A percentile compares a stretch with the other conserved stretches of the same genome.
Evolutionary conservation across 2,888 invertebrate genomes (phyloP).

Genomic region (Cryptosula pallasiana): DNA sequence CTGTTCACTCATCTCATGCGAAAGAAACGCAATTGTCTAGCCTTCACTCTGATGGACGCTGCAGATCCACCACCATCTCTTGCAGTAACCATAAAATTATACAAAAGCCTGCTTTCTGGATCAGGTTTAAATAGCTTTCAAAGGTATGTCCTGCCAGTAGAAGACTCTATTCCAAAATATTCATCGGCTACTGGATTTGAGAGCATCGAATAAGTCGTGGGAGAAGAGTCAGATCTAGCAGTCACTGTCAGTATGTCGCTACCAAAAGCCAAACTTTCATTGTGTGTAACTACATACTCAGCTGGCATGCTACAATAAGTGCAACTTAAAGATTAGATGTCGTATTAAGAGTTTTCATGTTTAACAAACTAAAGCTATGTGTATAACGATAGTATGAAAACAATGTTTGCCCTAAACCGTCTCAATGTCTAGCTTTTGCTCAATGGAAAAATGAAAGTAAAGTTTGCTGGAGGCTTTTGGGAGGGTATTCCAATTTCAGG

Average conservation of each 20-base stretch:
- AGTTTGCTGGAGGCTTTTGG: too few relatives aligned
- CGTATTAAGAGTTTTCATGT: too few relatives aligned
- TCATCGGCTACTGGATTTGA: background rate
- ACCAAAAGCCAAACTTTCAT: slow-evolving; percentile 14
- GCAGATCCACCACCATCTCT: background rate
- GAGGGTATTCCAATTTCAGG: too few relatives aligned
- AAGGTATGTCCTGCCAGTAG: slow-evolving; percentile 2
- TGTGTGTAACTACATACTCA: slow-evolving; percentile 19
- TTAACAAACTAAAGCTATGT: too few relatives aligned
- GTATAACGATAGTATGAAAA: too few relatives aligned
- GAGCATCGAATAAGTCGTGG: background rate
- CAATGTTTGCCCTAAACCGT: too few relatives aligned
- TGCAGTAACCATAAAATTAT: slow-evolving; percentile 6
- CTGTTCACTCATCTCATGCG: too few relatives aligned
- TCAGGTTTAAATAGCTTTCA: background rate
- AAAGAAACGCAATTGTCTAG: too few relatives aligned
- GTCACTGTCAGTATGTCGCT: background rate
- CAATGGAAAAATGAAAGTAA: too few relatives aligned
- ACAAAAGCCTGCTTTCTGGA: background rate
- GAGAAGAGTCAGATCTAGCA: background rate
- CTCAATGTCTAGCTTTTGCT: too few relatives aligned
- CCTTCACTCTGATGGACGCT: slow-evolving; percentile 1
- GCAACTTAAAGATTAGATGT: too few relatives aligned
- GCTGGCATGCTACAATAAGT: slow-evolving; percentile 9
- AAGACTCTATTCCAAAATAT: background rate